Base-by-base conservation (phyloP, 2,888 invertebrate species). In the Saturnia pavonia region DNA sequence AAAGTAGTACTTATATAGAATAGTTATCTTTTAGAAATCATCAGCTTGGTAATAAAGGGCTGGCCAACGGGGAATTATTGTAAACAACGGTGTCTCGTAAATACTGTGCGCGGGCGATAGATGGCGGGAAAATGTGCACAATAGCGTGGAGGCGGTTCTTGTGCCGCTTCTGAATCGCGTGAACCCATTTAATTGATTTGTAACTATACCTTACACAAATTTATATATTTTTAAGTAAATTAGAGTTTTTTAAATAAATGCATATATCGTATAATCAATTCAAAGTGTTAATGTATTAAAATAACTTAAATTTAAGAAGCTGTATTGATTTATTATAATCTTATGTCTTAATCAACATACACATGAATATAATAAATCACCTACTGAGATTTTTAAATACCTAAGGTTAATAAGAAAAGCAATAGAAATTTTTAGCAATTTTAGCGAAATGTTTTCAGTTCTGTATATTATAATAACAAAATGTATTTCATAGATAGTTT, bases 81-180 rank as follows among this genome's bases (percentile, higher is more conserved):
- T 76, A 71, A 71, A 69, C 67, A 67, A 67, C 77, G 73, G 74
- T 73, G 74, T 75, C 79, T 83, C 82, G 82, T 87, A 84, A 86
- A 85, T 80, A 82, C 76, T 45, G 73, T 67, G 71, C 72, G 68
- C 70, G 76, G 72, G 72, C 83, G 83, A 79, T 82, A 86, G 87
- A 85, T 83, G 87, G 83, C 84, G 79, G 27, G 57, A 60, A 60
- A 60, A 80, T 78, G 77, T 71, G 76, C 76, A 90, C 89, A 90
- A 90, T 89, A 78, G 87, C 73, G 86, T 81, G 90, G 87, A 86
- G 90, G 90, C 88, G 89, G 82, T 83, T 82, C 81, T 82, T 73
- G 82, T 82, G 71, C 70, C 73, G 76, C 75, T 75, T 74, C 72
- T 69, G 74, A 60, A 60, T 27, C 7, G 57, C 14, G 14, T 27